Evolutionary conservation across 2,888 invertebrate species (phyloP).

Genomic region (Trachelus troglodyta): DNA sequence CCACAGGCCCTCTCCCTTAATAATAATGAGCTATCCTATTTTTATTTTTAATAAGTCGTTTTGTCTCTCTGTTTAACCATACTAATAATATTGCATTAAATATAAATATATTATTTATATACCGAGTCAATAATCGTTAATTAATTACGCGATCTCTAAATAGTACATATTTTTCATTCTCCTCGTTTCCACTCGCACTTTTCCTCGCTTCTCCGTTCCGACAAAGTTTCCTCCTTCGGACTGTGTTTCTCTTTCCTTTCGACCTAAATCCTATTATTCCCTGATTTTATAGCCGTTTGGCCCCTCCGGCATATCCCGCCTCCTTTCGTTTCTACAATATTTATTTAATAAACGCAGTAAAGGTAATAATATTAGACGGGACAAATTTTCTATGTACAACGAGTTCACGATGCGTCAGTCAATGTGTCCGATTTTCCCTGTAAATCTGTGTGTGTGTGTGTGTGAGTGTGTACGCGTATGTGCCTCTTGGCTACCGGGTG

Average conservation of each 20-base stretch:
- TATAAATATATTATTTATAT: conserved; percentile 57
- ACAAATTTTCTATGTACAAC: too few relatives aligned
- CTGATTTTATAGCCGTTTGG: too few relatives aligned
- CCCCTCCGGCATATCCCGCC: too few relatives aligned
- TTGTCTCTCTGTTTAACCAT: conserved; percentile 50
- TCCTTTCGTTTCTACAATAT: too few relatives aligned
- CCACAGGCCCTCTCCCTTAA: conserved; percentile 37
- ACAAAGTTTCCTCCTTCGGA: conserved; percentile 27
- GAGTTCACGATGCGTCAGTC: too few relatives aligned
- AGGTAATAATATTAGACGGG: too few relatives aligned
- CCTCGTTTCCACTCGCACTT: too few relatives aligned
- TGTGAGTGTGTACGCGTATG: too few relatives aligned
- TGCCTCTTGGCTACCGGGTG: too few relatives aligned
- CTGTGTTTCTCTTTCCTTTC: conserved; percentile 27
- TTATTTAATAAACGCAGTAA: too few relatives aligned
- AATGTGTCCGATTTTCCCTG: too few relatives aligned
- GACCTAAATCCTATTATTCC: conserved; percentile 9
- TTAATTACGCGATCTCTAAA: conserved; percentile 35
- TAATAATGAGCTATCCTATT: conserved; percentile 42
- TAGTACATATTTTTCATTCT: conserved; percentile 17
- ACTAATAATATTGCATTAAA: conserved; percentile 59
- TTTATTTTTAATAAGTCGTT: conserved; percentile 56
- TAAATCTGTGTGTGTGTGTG: too few relatives aligned
- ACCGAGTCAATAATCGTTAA: conserved; percentile 44
- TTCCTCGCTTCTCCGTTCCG: conserved; percentile 9